Evolutionary conservation across 2,113 vertebrate genomes (phyloP).

Genomic region (Gobiocypris rarus): DNA sequence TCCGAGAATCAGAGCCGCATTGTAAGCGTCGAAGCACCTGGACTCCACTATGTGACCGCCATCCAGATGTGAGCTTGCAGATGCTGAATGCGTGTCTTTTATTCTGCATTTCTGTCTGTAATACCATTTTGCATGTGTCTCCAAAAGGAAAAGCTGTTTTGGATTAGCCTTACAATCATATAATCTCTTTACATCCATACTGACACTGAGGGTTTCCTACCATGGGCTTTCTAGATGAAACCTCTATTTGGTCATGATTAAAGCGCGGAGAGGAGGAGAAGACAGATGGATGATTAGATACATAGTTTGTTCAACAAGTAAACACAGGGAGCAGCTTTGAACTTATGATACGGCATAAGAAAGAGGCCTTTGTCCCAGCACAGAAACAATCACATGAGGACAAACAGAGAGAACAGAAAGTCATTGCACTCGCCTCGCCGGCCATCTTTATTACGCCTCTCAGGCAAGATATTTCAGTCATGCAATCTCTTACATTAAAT

Average conservation of each 20-base stretch:
- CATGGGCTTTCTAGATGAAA: not conserved
- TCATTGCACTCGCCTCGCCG: too few species aligned
- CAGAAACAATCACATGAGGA: not conserved
- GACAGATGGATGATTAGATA: conserved; percentile 14
- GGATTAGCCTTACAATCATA: not conserved
- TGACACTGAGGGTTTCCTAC: not conserved
- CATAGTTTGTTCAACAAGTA: conserved; percentile 3
- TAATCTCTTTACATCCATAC: conserved; percentile 22
- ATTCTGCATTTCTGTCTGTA: conserved; percentile 3
- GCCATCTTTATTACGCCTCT: too few species aligned
- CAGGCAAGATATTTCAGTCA: too few species aligned
- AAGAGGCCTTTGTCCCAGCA: conserved; percentile 17
- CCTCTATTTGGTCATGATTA: not conserved
- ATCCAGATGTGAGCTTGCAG: conserved; percentile 41
- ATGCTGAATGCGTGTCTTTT: conserved; percentile 3
- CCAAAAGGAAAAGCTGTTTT: conserved; percentile 14
- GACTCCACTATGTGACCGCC: conserved; percentile 22
- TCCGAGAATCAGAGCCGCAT: conserved; percentile 35
- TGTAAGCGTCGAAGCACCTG: conserved; percentile 22
- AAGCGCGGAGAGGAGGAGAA: not conserved
- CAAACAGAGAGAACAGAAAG: not conserved
- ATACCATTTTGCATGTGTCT: not conserved
- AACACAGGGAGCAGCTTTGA: conserved; percentile 2
- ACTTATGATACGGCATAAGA: conserved; percentile 33
- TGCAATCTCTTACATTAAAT: too few species aligned